Percentiles rank a stretch among this genome's conserved stretches.
These are phyloP conservation scores for Apistogramma diplotaenia DNA, from an alignment of 2,113 vertebrate genomes.

Conservation along the genomic window DNA sequence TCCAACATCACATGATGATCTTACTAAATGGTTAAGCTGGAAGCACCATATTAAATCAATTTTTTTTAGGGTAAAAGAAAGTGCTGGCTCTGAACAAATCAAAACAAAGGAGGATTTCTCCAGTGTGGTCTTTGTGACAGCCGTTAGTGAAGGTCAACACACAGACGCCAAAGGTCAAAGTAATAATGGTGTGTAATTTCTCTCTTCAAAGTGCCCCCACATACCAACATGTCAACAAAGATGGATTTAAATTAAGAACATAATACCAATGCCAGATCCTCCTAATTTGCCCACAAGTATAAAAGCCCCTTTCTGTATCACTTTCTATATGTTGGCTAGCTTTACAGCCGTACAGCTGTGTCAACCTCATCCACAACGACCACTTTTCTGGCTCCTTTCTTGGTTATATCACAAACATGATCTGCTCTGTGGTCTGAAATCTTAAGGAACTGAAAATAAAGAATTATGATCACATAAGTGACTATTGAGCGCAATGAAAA, in stretches of 20 bases:
- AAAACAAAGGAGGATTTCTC: background rate
- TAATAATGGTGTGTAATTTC: slow-evolving; percentile 4
- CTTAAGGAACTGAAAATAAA: slow-evolving; percentile 10
- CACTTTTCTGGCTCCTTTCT: background rate
- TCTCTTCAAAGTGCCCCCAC: slow-evolving; percentile 6
- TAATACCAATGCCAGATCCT: background rate
- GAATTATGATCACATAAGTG: background rate
- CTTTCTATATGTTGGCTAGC: background rate
- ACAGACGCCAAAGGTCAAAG: slow-evolving; percentile 1
- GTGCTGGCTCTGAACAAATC: background rate
- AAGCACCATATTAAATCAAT: background rate
- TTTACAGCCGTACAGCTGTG: background rate
- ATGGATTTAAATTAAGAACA: background rate
- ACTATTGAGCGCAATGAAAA: background rate
- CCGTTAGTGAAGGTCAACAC: slow-evolving; percentile 1
- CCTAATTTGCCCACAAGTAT: background rate
- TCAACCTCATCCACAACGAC: background rate
- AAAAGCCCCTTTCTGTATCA: background rate
- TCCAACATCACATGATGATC: background rate
- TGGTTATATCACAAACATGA: background rate
- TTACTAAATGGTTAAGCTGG: background rate
- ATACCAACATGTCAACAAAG: slow-evolving; percentile 16
- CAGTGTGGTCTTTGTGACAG: background rate
- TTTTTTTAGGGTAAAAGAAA: background rate
- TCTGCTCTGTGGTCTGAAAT: background rate